Conservation (phyloP, 2,113 vertebrate species). For the Candoia aspera region DNA sequence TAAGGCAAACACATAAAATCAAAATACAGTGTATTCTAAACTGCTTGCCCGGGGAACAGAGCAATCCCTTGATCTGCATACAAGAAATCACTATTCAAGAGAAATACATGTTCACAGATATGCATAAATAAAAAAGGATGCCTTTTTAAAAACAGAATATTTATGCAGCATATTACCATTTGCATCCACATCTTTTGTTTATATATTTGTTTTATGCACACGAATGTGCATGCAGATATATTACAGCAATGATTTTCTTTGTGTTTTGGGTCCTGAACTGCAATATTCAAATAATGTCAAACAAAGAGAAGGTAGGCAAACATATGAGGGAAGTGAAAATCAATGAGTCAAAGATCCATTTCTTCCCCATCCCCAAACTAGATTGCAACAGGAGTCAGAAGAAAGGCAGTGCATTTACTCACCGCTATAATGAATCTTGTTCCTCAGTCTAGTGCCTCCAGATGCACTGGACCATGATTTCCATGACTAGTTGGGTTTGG, state of each 20-base stretch:
- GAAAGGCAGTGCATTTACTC: background rate
- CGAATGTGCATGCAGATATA: background rate
- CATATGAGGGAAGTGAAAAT: too few relatives aligned
- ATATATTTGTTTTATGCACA: background rate
- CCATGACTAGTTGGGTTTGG: background rate
- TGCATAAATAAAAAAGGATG: conserved; percentile 34
- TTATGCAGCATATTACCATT: background rate
- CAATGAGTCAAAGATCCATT: too few relatives aligned
- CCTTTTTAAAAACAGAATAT: background rate
- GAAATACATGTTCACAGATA: conserved; percentile 37
- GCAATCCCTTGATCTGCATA: conserved; percentile 55
- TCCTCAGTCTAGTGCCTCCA: background rate
- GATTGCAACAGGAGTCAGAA: too few relatives aligned
- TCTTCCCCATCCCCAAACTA: background rate
- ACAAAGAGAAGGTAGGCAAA: background rate
- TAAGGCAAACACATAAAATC: conserved; percentile 34
- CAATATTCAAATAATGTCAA: background rate
- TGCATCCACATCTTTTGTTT: background rate
- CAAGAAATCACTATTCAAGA: conserved; percentile 32
- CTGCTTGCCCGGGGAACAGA: conserved; percentile 25
- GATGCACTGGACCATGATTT: too few relatives aligned
- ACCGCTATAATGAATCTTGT: background rate
- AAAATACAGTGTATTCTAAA: conserved; percentile 53
- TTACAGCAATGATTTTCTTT: background rate
- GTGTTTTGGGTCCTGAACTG: background rate